These are phyloP conservation scores for Micrasema longulum DNA, from an alignment of 1,140 invertebrate genomes.

Conservation along the genomic window DNA sequence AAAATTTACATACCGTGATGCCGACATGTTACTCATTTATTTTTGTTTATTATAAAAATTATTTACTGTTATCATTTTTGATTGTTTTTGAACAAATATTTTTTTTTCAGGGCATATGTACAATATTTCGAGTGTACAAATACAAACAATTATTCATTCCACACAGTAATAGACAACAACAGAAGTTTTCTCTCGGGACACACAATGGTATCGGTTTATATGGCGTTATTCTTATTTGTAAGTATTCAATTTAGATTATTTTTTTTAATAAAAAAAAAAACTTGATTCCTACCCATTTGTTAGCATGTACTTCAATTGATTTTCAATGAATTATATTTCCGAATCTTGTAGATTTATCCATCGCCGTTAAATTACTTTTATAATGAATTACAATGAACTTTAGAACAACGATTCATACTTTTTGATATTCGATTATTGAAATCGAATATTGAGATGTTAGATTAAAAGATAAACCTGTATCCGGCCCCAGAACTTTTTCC, in stretches of 20 bases:
- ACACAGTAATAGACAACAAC: neutral
- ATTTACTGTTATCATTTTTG: neutral
- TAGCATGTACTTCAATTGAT: neutral
- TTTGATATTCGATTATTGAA: no score
- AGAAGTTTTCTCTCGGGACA: slow-evolving; percentile 19
- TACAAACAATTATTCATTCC: neutral
- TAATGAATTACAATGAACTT: no score
- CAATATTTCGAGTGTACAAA: slow-evolving; percentile 13
- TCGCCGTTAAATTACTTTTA: no score
- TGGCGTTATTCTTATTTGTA: slow-evolving; percentile 2
- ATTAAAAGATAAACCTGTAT: no score
- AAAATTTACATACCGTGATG: no score
- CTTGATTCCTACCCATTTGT: neutral
- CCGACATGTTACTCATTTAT: no score
- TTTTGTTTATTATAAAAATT: neutral
- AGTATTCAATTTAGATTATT: neutral
- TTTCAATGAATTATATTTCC: no score
- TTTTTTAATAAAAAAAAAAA: neutral
- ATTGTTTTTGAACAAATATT: neutral
- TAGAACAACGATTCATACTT: no score
- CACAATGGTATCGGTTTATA: neutral
- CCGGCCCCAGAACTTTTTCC: no score
- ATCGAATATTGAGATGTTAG: no score
- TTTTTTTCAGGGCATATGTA: slow-evolving; percentile 6
- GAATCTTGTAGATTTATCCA: no score